Conservation (phyloP, 2,888 invertebrate species). For the Arge pagana region DNA sequence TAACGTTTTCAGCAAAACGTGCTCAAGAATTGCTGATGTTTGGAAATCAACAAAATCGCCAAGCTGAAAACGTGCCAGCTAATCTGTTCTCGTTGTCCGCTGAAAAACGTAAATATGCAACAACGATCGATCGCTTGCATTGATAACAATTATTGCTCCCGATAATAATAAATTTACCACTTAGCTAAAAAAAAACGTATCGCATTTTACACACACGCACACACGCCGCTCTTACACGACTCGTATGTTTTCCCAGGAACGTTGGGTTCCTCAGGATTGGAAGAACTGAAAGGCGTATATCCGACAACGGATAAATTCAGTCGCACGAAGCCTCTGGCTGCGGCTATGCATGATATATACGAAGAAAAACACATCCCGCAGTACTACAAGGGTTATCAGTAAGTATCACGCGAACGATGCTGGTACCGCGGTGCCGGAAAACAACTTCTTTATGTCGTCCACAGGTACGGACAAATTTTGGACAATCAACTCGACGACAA, state of each 20-base stretch:
- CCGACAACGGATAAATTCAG: constrained; percentile 38
- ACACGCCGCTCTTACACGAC: too few relatives aligned
- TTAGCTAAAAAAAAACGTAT: not conserved
- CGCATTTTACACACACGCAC: too few relatives aligned
- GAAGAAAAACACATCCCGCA: constrained; percentile 8
- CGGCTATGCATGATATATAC: constrained; percentile 33
- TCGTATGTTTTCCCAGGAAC: constrained; percentile 37
- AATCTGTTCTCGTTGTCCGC: constrained; percentile 35
- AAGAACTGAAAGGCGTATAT: constrained; percentile 40
- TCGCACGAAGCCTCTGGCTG: constrained; percentile 35
- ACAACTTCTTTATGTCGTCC: too few relatives aligned
- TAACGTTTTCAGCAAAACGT: constrained; percentile 48
- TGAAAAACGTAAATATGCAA: constrained; percentile 48
- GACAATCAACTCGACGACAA: constrained; percentile 42
- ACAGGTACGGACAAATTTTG: constrained; percentile 46
- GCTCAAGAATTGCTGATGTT: constrained; percentile 57
- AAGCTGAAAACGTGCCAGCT: constrained; percentile 35
- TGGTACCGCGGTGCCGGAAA: too few relatives aligned
- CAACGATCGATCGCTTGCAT: too few relatives aligned
- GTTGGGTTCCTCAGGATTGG: constrained; percentile 45
- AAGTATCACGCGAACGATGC: too few relatives aligned
- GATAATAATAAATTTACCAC: too few relatives aligned
- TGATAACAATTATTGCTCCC: too few relatives aligned
- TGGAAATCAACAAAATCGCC: constrained; percentile 56
- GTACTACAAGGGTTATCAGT: constrained; percentile 18